Evolutionary conservation across 2,888 invertebrate genomes (phyloP), one percentile per base, ranked within the genome.

Genomic region (Panzeria rudis): DNA sequence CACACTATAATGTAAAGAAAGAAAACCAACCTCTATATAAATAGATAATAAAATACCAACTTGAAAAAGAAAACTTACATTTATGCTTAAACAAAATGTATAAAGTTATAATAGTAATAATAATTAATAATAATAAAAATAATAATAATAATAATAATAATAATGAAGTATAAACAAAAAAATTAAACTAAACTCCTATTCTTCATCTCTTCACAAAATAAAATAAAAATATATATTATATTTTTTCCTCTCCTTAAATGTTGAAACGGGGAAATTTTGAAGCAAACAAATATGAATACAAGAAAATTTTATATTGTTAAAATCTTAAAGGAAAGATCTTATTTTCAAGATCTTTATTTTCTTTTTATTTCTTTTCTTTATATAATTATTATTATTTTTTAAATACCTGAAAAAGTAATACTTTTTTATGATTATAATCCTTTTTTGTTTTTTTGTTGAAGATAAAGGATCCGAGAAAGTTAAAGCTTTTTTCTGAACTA

Each of bases 301-400:
- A 68, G n/a, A 62, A 59, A 66, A 75, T 81, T 85, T 80, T 80
- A 76, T 80, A 79, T 75, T 75, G 64, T 75, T 73, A 52, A 62
- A 69, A 38, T 54, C 17, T 66, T 80, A 59, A 35, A 64, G 59
- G 29, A 50, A 75, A 79, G 87, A 86, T 88, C 87, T 88, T 88
- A 88, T 87, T 88, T 88, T 87, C 87, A 87, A 88, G 87, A 86
- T 85, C 82, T 82, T 64, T n/a, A 20, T 85, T 75, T 75, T 66
- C 11, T 76, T 72, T 77, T 84, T 56, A 52, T 66, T 77, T 76
- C 15, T 35, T 69, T 72, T 72, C 35, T 78, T 71, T 54, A 54
- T 35, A 13, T 54, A n/a, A 38, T 52, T 50, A 73, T 56, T 62
- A 56, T 72, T 68, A 50, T 35, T 50, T 59, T 78, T 61, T 41